Percentiles rank a stretch among this genome's conserved stretches.
Conservation (phyloP, 1,140 invertebrate species). For the Diorhabda carinulata region DNA sequence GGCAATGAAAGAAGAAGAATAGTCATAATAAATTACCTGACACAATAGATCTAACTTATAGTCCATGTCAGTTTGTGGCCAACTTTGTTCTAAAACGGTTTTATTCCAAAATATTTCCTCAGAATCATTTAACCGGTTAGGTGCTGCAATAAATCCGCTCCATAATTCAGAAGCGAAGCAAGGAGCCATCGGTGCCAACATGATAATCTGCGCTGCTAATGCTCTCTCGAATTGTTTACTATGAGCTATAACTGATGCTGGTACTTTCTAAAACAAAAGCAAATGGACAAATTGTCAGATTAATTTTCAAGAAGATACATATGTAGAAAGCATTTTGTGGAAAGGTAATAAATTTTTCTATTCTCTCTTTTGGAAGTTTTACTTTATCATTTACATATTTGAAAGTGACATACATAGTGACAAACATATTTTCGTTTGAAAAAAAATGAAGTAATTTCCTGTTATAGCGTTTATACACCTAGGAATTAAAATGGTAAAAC, state of each 20-base stretch:
- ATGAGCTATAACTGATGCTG: slow-evolving; percentile 56
- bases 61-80: slow-evolving; percentile 75
- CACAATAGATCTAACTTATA: slow-evolving; percentile 65
- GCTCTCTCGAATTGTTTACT: slow-evolving; percentile 76
- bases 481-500: too few species aligned
- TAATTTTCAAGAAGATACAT: too few species aligned
- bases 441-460: too few species aligned
- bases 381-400: too few species aligned
- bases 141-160: slow-evolving; percentile 66
- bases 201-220: slow-evolving; percentile 73
- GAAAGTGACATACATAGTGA: too few species aligned
- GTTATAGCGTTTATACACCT: too few species aligned
- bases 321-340: too few species aligned
- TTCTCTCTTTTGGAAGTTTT: too few species aligned
- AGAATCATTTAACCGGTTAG: slow-evolving; percentile 52
- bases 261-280: slow-evolving; percentile 49
- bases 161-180: slow-evolving; percentile 89
- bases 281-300: too few species aligned
- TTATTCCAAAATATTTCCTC: slow-evolving; percentile 61
- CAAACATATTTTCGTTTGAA: too few species aligned
- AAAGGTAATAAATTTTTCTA: too few species aligned
- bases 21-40: slow-evolving; percentile 50
- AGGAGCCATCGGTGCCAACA: slow-evolving; percentile 82
- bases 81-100: slow-evolving; percentile 66
- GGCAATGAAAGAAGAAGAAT: not conserved